Evolutionary conservation across 37 sponge, comb jelly and placozoan genomes (phyloP), one percentile per base, ranked within the genome.

Genomic region (Diacarnus erythraeanus): DNA sequence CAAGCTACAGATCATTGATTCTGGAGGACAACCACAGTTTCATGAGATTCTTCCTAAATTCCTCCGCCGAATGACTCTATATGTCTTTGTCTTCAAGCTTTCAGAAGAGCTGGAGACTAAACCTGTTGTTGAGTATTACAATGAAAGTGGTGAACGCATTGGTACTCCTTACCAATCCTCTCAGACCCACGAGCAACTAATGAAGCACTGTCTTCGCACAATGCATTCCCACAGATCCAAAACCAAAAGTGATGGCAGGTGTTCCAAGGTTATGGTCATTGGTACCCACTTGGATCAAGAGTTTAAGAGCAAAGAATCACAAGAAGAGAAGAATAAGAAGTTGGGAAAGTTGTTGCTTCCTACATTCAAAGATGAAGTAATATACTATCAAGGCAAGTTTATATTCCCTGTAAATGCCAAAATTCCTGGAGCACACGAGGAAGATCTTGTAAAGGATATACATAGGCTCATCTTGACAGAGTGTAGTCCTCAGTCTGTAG

Each of bases 11-110:
- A 0, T 79, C 9, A 30, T 34, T 35, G 79, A 79, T 35, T 79
- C 69, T 68, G 79, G 79, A 20, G 79, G 79, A 27, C 79, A 79
- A 22, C 79, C 79, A 0, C 79, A 79, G 47, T 79, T 79, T 66
- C 79, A 79, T 47, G 68, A 79, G 57, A 23, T 79, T 15, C 69
- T 79, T 31, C 79, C 79, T 33, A 34, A 29, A 22, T 79, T 79
- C 29, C 47, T 79, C 25, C 34, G 38, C 0, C 51, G 57, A 4
- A 79, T 42, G 21, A 36, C 47, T 30, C 47, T 66, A 1, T 68
- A 79, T 0, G 29, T 79, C 10, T 67, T 79, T 44, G 79, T 79
- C 23, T 30, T 68, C 3, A 66, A 67, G 57, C 69, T 79, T 4
- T 68, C 47, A 27, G 79, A 79, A 31, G 43, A 66, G 47, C 54